Percentiles rank a stretch among this genome's conserved stretches.
phyloP scores from a whole-genome alignment of 2,113 vertebrate species.

The Anoplopoma fimbria region DNA sequence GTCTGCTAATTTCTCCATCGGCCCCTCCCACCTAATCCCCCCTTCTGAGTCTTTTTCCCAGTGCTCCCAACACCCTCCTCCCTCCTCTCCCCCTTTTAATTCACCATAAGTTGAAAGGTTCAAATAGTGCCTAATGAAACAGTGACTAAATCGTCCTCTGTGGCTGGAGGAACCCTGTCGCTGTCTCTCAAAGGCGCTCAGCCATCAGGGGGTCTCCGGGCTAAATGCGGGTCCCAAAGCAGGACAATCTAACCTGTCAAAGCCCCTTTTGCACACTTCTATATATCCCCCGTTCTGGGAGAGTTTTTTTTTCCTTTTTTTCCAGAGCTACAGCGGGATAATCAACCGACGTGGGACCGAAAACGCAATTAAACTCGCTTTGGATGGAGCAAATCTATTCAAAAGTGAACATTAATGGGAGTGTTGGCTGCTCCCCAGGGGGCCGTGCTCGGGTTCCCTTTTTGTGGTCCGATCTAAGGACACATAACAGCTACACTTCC shows the following conservation, averaged over 20 bases:
- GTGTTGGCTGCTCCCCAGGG: conserved; percentile 71
- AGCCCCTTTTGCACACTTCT: conserved; percentile 81
- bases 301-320: background rate
- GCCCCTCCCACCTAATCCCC: conserved; percentile 93
- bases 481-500: conserved; percentile 68
- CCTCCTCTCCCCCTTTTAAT: conserved; percentile 88
- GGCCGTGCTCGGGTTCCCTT: conserved; percentile 76
- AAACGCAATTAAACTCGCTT: conserved; percentile 88
- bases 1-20: conserved; percentile 96
- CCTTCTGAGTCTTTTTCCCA: conserved; percentile 78
- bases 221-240: conserved; percentile 82
- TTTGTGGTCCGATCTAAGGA: conserved; percentile 73
- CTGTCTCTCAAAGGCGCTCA: conserved; percentile 87
- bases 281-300: conserved; percentile 75
- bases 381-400: conserved; percentile 79
- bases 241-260: conserved; percentile 86
- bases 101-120: conserved; percentile 98
- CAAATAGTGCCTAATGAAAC: conserved; percentile 99
- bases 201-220: conserved; percentile 79
- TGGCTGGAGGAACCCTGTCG: conserved; percentile 86
- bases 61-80: conserved; percentile 5
- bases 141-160: conserved; percentile 93
- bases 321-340: conserved; percentile 83
- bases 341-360: conserved; percentile 87
- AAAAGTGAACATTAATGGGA: conserved; percentile 80